Conservation (phyloP, 2,113 vertebrate genomes). For the Ariopsis seemanni region DNA sequence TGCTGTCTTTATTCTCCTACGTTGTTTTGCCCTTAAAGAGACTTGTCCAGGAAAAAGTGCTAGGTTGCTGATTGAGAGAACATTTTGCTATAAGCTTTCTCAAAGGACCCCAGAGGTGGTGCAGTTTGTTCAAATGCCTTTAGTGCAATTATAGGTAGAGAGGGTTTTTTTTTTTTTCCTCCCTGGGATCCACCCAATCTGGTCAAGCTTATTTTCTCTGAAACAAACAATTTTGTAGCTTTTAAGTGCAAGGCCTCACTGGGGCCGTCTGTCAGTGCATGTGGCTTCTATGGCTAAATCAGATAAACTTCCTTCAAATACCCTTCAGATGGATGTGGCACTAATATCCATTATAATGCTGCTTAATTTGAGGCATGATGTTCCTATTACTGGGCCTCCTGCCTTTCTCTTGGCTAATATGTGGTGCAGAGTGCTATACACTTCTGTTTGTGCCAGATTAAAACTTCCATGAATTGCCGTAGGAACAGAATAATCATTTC, state of each 20-base stretch:
- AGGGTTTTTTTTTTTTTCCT: background rate
- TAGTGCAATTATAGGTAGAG: conserved; percentile 25
- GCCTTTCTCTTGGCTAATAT: conserved; percentile 4
- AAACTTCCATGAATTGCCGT: conserved; percentile 21
- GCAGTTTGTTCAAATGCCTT: conserved; percentile 18
- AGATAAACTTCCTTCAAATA: conserved; percentile 20
- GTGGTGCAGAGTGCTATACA: background rate
- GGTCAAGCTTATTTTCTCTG: background rate
- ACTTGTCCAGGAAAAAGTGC: conserved; percentile 1
- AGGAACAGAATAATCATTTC: conserved; percentile 33
- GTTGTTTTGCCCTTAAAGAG: conserved; percentile 15
- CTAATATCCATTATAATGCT: conserved; percentile 17
- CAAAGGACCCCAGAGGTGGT: conserved; percentile 7
- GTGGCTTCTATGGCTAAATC: conserved; percentile 12
- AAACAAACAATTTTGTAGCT: conserved; percentile 7
- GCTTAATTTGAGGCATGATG: background rate
- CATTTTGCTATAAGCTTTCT: conserved; percentile 29
- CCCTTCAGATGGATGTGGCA: conserved; percentile 17
- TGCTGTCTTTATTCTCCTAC: background rate
- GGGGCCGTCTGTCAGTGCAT: conserved; percentile 14
- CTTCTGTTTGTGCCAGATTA: conserved; percentile 7
- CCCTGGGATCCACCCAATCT: background rate
- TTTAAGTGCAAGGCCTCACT: conserved; percentile 7
- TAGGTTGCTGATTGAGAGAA: conserved; percentile 6
- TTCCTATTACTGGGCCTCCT: background rate